Conservation (phyloP, 2,888 invertebrate species). For the Ophion slaviceki region DNA sequence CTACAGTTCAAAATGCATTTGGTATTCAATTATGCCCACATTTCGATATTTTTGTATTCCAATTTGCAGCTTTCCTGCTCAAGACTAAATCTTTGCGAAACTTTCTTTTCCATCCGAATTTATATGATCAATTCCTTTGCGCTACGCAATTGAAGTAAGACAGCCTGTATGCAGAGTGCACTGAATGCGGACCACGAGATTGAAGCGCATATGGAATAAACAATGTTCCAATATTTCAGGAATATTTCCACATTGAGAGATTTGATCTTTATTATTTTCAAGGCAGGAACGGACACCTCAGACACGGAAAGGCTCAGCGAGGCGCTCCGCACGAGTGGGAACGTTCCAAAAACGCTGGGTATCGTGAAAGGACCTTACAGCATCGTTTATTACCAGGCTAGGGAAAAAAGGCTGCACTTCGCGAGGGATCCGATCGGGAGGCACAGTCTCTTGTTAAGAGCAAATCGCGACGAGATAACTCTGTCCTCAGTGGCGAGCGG, state of each 20-base stretch:
- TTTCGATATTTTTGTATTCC: no score
- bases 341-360: conserved; percentile 85
- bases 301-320: conserved; percentile 72
- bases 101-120: no score
- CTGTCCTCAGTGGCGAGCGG: conserved; percentile 81
- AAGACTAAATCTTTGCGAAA: no score
- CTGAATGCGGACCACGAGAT: no score
- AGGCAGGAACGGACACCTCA: conserved; percentile 64
- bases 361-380: conserved; percentile 93
- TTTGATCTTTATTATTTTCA: conserved; percentile 16
- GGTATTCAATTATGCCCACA: no score
- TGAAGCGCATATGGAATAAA: no score
- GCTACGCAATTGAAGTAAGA: no score
- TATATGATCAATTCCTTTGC: no score
- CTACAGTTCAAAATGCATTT: no score
- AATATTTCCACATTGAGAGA: not conserved
- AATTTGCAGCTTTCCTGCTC: no score
- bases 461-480: conserved; percentile 77
- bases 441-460: conserved; percentile 90
- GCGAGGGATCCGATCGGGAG: conserved; percentile 94
- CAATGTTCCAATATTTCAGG: not conserved
- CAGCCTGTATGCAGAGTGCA: no score
- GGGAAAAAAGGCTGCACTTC: conserved; percentile 88
- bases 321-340: conserved; percentile 69
- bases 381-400: conserved; percentile 90